A percentile compares a stretch with the other conserved stretches of the same genome.
Conservation (phyloP, 2,113 vertebrate genomes). For the Mesembrinibis cayennensis region DNA sequence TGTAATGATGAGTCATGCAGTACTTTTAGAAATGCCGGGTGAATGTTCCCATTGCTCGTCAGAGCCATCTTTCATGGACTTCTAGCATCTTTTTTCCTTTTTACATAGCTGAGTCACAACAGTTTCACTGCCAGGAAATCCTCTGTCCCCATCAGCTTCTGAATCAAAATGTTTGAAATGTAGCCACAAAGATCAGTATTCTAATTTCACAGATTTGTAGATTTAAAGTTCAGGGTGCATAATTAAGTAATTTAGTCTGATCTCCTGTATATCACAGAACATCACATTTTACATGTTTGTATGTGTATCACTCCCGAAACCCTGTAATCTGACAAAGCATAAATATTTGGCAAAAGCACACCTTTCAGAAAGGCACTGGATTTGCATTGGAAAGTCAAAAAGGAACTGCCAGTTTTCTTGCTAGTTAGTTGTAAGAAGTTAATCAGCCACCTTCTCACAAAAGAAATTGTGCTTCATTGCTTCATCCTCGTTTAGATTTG, state of each 20-base stretch:
- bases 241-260: not conserved
- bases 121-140: not conserved
- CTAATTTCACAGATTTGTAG: not conserved
- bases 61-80: not conserved
- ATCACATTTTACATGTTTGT: not conserved
- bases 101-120: not conserved
- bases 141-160: not conserved
- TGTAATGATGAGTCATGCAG: not conserved
- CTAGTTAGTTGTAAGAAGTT: not conserved
- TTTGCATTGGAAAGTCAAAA: not conserved
- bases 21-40: not conserved
- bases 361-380: not conserved
- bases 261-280: not conserved
- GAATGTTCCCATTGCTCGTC: not conserved
- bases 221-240: not conserved
- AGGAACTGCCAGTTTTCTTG: not conserved
- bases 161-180: not conserved
- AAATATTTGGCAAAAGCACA: not conserved
- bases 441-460: not conserved
- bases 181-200: not conserved
- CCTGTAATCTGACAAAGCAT: not conserved
- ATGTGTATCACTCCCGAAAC: not conserved
- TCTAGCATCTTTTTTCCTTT: not conserved
- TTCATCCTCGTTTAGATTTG: not conserved
- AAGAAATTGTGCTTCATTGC: not conserved